These are phyloP conservation scores for Heliconius eleuchia DNA, from an alignment of 1,140 invertebrate genomes.

Conservation along the genomic window DNA sequence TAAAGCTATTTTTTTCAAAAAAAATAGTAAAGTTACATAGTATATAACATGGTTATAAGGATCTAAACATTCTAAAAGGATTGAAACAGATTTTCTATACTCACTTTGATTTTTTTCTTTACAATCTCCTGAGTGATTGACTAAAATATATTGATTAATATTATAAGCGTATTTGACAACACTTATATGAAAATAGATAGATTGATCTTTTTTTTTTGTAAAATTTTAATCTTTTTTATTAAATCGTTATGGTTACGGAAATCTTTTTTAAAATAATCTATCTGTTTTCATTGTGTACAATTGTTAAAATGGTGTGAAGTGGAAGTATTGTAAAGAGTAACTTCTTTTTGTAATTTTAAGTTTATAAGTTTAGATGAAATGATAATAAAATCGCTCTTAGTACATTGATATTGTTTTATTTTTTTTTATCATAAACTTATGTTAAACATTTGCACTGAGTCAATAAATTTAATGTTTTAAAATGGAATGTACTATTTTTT, in stretches of 20 bases:
- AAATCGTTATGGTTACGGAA: neutral
- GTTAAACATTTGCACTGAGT: too few species aligned
- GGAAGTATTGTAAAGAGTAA: conserved; percentile 19
- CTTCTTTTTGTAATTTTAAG: conserved; percentile 26
- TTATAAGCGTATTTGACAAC: conserved; percentile 1
- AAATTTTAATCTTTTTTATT: neutral
- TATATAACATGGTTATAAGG: neutral
- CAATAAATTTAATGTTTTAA: too few species aligned
- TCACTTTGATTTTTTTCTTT: neutral
- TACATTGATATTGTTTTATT: conserved; percentile 27
- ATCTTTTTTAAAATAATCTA: neutral
- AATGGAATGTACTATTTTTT: too few species aligned
- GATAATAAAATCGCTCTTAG: conserved; percentile 31
- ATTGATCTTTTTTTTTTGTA: conserved; percentile 4
- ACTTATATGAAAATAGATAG: conserved; percentile 7
- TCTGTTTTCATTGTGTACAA: conserved; percentile 11
- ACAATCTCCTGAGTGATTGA: neutral
- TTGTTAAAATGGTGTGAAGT: neutral
- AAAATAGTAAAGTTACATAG: neutral
- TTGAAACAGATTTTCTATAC: conserved; percentile 11
- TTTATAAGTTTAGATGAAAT: conserved; percentile 21
- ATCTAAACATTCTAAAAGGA: neutral
- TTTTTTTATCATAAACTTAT: neutral
- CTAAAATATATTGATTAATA: conserved; percentile 6
- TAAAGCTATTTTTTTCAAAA: neutral